Evolutionary conservation across 35 echinoderm and acorn worm genomes (phyloP).

Genomic region (Ophioderma brevispina): DNA sequence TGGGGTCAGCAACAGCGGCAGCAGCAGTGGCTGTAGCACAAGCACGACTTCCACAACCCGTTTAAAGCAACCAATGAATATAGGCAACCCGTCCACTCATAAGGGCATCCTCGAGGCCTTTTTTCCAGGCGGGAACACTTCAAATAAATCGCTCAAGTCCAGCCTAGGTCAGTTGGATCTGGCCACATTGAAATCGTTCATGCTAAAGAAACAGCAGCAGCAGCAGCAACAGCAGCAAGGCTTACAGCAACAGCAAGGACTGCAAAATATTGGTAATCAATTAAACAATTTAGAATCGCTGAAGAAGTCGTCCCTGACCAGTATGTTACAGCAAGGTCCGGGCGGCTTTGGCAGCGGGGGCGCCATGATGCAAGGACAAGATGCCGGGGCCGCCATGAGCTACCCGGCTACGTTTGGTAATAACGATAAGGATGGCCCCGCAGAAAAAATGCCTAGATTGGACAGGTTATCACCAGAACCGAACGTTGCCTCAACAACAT

Average conservation of each 20-base stretch:
- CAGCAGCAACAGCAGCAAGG: neutral
- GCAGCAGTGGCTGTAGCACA: neutral
- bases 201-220: neutral
- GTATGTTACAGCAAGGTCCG: constrained; percentile 17
- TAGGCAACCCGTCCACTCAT: neutral
- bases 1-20: constrained; percentile 24
- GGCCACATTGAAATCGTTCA: neutral
- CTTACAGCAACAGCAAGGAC: neutral
- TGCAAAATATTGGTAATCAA: neutral
- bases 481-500: constrained; percentile 39
- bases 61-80: neutral
- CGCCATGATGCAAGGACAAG: constrained; percentile 4
- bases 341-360: neutral
- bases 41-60: neutral
- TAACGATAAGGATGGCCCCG: neutral
- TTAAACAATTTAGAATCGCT: constrained; percentile 9
- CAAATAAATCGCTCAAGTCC: neutral
- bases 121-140: neutral
- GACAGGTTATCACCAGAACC: constrained; percentile 10
- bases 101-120: neutral
- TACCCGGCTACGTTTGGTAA: neutral
- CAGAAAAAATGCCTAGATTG: constrained; percentile 27
- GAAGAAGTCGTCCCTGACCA: constrained; percentile 28
- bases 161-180: neutral
- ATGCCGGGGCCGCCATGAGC: neutral